phyloP scores from a whole-genome alignment of 2,113 vertebrate species.

The Aptenodytes forsteri region DNA sequence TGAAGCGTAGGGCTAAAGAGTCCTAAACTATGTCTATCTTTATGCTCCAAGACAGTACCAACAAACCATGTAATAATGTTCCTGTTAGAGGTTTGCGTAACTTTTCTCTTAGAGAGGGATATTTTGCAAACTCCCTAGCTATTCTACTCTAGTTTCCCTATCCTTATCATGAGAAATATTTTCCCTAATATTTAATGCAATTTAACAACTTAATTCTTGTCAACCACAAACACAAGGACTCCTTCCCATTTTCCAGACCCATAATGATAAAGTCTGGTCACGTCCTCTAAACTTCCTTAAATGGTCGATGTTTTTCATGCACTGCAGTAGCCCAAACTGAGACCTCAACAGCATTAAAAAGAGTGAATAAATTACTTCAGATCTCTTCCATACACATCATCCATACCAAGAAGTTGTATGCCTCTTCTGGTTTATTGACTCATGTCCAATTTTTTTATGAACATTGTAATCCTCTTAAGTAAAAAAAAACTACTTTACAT shows the following conservation, averaged over 20 bases:
- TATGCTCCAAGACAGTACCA: neutral
- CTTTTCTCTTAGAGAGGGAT: neutral
- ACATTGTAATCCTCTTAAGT: neutral
- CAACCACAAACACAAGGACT: neutral
- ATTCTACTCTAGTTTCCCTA: neutral
- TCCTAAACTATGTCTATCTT: neutral
- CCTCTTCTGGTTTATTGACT: neutral
- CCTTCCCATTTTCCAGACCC: neutral
- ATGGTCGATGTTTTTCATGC: accelerated
- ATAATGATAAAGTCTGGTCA: neutral
- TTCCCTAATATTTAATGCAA: neutral
- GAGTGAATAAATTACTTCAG: neutral
- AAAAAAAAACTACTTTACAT: neutral
- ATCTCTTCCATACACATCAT: neutral
- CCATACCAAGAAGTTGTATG: neutral
- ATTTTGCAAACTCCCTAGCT: neutral
- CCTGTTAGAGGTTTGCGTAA: neutral
- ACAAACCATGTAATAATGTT: neutral
- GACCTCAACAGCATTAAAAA: neutral
- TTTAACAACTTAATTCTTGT: neutral
- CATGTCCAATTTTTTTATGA: neutral
- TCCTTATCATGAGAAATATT: neutral
- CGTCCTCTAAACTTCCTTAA: neutral
- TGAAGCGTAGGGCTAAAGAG: neutral
- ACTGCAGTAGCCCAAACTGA: neutral